These are phyloP conservation scores for Erythrolamprus reginae DNA, from an alignment of 2,113 vertebrate species.

Conservation along the genomic window DNA sequence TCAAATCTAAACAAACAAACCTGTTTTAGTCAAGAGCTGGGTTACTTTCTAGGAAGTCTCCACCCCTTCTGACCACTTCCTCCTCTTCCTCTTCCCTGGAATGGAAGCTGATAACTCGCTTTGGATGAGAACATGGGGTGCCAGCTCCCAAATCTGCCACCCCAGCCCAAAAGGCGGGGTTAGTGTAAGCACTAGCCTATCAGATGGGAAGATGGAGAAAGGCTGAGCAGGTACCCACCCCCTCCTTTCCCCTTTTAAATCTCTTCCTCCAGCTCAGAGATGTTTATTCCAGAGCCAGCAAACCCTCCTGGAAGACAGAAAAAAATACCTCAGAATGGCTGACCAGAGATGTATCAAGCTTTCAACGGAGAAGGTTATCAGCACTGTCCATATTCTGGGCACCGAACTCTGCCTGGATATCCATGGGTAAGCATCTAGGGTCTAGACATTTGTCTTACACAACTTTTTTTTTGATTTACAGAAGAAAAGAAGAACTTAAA, in stretches of 20 bases:
- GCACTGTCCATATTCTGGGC: slow-evolving; percentile 60
- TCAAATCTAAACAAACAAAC: background rate
- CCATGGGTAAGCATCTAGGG: slow-evolving; percentile 56
- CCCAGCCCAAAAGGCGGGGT: slow-evolving; percentile 41
- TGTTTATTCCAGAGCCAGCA: background rate
- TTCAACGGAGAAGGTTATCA: slow-evolving; percentile 62
- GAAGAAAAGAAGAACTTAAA: background rate
- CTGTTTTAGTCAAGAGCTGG: rapidly evolving
- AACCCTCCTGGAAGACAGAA: rapidly evolving
- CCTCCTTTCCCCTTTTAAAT: slow-evolving; percentile 36
- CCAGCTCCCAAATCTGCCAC: background rate
- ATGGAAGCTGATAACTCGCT: background rate
- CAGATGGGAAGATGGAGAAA: background rate
- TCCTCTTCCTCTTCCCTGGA: background rate
- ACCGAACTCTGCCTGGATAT: slow-evolving; percentile 67
- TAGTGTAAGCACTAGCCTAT: slow-evolving; percentile 6
- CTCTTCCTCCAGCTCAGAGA: background rate
- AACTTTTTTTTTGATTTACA: no score
- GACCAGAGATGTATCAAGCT: slow-evolving; percentile 62
- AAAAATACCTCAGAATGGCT: slow-evolving; percentile 42
- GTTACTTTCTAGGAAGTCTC: background rate
- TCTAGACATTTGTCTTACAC: no score
- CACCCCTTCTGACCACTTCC: no score
- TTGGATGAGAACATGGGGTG: background rate
- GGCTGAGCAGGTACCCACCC: background rate